These are phyloP conservation scores for Poecilia picta DNA, from an alignment of 2,797 vertebrate genomes.

Conservation along the genomic window DNA sequence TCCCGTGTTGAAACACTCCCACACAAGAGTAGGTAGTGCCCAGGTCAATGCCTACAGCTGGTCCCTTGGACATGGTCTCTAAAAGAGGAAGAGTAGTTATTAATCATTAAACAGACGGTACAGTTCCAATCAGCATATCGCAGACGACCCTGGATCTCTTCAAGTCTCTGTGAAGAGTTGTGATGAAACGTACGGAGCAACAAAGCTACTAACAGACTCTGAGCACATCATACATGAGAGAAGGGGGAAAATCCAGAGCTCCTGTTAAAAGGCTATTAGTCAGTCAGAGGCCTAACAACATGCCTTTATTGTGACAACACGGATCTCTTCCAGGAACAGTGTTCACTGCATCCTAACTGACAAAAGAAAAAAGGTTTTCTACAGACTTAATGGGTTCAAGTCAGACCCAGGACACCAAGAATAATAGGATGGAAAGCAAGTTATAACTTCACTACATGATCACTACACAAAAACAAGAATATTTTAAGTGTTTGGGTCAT, in stretches of 20 bases:
- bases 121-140: background rate
- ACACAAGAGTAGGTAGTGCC: constrained; percentile 97
- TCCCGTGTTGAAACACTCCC: constrained; percentile 94
- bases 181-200: constrained; percentile 16
- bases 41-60: constrained; percentile 94
- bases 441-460: constrained; percentile 14
- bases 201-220: constrained; percentile 44
- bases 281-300: constrained; percentile 23
- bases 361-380: background rate
- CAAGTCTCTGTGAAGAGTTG: background rate
- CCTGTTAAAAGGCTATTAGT: constrained; percentile 44
- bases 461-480: background rate
- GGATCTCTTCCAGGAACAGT: background rate
- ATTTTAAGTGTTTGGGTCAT: background rate
- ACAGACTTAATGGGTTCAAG: background rate
- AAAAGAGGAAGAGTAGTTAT: background rate
- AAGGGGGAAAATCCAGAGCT: constrained; percentile 31
- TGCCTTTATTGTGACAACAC: constrained; percentile 44
- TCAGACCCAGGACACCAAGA: background rate
- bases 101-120: background rate
- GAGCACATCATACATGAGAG: constrained; percentile 30
- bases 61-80: constrained; percentile 93
- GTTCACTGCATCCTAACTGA: background rate
- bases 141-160: background rate
- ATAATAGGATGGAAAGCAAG: background rate